Percentiles rank a stretch among this genome's conserved stretches.
phyloP scores from a whole-genome alignment of 2,797 vertebrate species.

The Benthosema pterotum region DNA sequence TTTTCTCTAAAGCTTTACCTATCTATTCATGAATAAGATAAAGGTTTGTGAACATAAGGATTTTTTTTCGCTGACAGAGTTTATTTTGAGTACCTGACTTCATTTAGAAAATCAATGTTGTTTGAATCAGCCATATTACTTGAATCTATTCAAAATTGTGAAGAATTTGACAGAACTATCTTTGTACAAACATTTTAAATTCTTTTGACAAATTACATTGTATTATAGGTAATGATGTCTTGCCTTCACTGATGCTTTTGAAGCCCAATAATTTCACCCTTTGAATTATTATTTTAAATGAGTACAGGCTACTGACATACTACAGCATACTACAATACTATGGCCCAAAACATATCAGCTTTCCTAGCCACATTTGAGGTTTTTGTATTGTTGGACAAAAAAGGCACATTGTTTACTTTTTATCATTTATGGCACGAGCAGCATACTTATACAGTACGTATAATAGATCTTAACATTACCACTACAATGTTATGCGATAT shows the following conservation, averaged over 20 bases:
- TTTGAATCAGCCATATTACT: slow-evolving; percentile 15
- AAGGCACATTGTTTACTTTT: slow-evolving; percentile 3
- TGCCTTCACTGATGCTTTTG: neutral
- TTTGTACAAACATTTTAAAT: neutral
- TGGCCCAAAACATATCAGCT: neutral
- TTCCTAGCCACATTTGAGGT: slow-evolving; percentile 17
- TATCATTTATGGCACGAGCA: neutral
- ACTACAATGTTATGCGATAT: neutral
- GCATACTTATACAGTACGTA: neutral
- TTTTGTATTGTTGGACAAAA: slow-evolving; percentile 8
- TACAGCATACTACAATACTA: neutral
- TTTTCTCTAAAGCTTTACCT: slow-evolving; percentile 23
- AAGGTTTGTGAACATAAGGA: slow-evolving; percentile 29
- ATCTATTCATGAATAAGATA: slow-evolving; percentile 15
- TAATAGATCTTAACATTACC: neutral
- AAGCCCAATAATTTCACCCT: neutral
- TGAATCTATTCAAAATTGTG: slow-evolving; percentile 7
- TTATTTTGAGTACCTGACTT: slow-evolving; percentile 17
- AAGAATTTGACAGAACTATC: neutral
- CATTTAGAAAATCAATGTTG: slow-evolving; percentile 29
- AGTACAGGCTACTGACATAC: neutral
- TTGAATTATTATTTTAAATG: neutral
- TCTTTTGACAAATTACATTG: neutral
- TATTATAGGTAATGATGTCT: neutral
- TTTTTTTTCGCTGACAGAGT: slow-evolving; percentile 26